These are phyloP conservation scores for Epirrhoe alternata DNA, from an alignment of 2,888 invertebrate species.

Conservation along the genomic window DNA sequence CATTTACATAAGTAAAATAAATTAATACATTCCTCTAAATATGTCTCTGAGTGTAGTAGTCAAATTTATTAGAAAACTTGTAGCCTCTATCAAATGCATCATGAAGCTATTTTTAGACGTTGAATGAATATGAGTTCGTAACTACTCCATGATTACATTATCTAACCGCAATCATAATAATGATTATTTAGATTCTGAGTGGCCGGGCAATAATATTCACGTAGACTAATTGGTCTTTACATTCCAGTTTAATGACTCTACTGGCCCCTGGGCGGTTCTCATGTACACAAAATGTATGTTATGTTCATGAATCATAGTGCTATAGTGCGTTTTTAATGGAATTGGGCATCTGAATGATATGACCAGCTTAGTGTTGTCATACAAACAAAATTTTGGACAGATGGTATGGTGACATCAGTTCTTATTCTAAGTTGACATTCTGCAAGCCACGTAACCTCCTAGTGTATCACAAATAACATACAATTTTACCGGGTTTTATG, in stretches of 20 bases:
- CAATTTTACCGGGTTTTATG: background rate
- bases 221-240: constrained; percentile 61
- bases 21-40: too few relatives aligned
- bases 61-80: constrained; percentile 8
- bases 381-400: constrained; percentile 4
- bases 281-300: constrained; percentile 40
- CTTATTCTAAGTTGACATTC: background rate
- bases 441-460: background rate
- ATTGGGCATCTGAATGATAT: constrained; percentile 7
- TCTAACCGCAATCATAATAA: constrained; percentile 29
- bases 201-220: constrained; percentile 24
- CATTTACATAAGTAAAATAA: too few relatives aligned
- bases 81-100: constrained; percentile 10
- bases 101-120: constrained; percentile 23
- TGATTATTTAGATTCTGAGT: constrained; percentile 33
- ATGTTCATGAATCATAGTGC: constrained; percentile 46
- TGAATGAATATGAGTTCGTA: constrained; percentile 25
- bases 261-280: constrained; percentile 47
- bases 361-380: constrained; percentile 17
- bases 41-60: too few relatives aligned
- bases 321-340: constrained; percentile 3
- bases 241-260: constrained; percentile 67
- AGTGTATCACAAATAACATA: background rate
- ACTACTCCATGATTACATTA: constrained; percentile 15
- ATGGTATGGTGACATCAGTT: background rate